Evolutionary conservation across 2,888 invertebrate genomes (phyloP), one percentile per base, ranked within the genome.

Genomic region (Zonitis immaculata): DNA sequence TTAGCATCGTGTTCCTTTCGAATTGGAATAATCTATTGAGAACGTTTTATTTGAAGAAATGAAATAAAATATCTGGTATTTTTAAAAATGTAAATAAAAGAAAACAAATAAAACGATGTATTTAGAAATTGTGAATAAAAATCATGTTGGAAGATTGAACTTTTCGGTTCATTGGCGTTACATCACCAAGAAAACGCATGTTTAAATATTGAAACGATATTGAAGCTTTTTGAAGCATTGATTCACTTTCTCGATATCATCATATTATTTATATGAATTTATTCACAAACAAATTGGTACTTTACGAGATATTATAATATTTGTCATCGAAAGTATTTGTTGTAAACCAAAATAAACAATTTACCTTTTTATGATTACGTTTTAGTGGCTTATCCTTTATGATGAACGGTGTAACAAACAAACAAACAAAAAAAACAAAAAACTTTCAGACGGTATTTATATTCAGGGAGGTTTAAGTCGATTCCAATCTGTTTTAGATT

Each of bases 261-360:
- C n/a, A n/a, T n/a, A n/a, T n/a, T n/a, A n/a, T n/a, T n/a, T n/a
- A n/a, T n/a, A n/a, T n/a, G n/a, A n/a, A n/a, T n/a, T n/a, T n/a
- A n/a, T n/a, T n/a, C n/a, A n/a, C n/a, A n/a, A n/a, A n/a, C n/a
- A n/a, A n/a, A n/a, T n/a, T n/a, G n/a, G n/a, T n/a, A n/a, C n/a
- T n/a, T n/a, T n/a, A n/a, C n/a, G n/a, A n/a, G n/a, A n/a, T n/a
- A n/a, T n/a, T n/a, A n/a, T n/a, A n/a, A n/a, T n/a, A n/a, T n/a
- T n/a, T n/a, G n/a, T n/a, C n/a, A n/a, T n/a, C n/a, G n/a, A n/a
- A n/a, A n/a, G n/a, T n/a, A n/a, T n/a, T n/a, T n/a, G n/a, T n/a
- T n/a, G n/a, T n/a, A n/a, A n/a, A 53, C 45, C 26, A 26, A 49
- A 45, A 47, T 47, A 43, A 51, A 51, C 45, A 45, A 50, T 20